Conservation (phyloP, 2,888 invertebrate genomes). For the Ichneumon xanthorius region DNA sequence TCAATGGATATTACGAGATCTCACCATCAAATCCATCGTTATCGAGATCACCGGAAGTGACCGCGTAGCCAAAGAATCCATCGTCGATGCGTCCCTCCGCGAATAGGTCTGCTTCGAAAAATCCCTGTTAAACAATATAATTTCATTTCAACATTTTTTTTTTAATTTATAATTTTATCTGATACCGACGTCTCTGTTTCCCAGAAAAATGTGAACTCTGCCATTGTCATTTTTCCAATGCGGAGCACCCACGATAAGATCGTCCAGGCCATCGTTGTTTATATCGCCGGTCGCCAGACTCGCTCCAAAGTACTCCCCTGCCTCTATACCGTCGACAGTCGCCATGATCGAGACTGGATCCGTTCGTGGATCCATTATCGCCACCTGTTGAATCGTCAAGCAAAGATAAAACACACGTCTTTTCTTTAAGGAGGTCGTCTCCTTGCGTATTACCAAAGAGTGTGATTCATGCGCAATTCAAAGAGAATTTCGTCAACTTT, state of each 20-base stretch:
- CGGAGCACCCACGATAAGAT: conserved; percentile 80
- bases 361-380: conserved; percentile 67
- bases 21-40: conserved; percentile 87
- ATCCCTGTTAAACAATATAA: conserved; percentile 60
- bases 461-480: too few relatives aligned
- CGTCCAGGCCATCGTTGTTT: conserved; percentile 78
- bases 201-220: conserved; percentile 75
- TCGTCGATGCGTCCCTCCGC: conserved; percentile 83
- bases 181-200: conserved; percentile 62
- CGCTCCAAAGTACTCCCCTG: conserved; percentile 80
- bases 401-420: not conserved
- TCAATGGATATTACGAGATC: not conserved
- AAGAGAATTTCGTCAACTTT: too few relatives aligned
- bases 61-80: conserved; percentile 87
- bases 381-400: conserved; percentile 68
- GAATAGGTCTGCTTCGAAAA: conserved; percentile 59
- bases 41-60: conserved; percentile 87
- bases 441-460: too few relatives aligned
- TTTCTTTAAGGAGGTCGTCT: too few relatives aligned
- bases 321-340: conserved; percentile 70
- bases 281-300: conserved; percentile 79
- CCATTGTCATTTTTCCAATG: conserved; percentile 79
- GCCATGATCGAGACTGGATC: conserved; percentile 51
- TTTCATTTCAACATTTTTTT: not conserved
- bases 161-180: not conserved